Conservation (phyloP, 2,888 invertebrate genomes). For the Lasiommata megera region DNA sequence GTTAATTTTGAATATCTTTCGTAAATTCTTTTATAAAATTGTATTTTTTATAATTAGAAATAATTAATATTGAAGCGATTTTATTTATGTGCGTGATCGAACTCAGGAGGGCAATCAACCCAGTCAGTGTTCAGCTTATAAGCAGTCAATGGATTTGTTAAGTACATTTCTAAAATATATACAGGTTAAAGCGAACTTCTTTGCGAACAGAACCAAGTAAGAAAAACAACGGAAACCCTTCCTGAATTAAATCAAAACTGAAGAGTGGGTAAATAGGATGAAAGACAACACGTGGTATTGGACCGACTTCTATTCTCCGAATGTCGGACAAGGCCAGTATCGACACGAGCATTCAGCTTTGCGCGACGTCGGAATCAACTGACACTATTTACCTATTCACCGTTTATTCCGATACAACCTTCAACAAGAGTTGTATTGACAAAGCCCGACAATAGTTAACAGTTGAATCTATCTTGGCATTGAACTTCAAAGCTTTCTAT, state of each 20-base stretch:
- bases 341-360: constrained; percentile 40
- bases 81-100: too few relatives aligned
- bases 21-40: too few relatives aligned
- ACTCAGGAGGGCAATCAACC: too few relatives aligned
- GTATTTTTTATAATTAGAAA: too few relatives aligned
- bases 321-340: constrained; percentile 58
- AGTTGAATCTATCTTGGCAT: not conserved
- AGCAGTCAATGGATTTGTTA: too few relatives aligned
- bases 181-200: constrained; percentile 38
- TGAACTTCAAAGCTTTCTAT: constrained; percentile 1
- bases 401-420: constrained; percentile 18
- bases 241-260: too few relatives aligned
- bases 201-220: too few relatives aligned
- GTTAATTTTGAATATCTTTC: too few relatives aligned
- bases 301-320: constrained; percentile 31
- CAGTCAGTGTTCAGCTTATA: too few relatives aligned
- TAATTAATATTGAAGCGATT: too few relatives aligned
- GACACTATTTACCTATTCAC: constrained; percentile 41
- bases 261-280: constrained; percentile 35
- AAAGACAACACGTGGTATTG: constrained; percentile 53
- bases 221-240: too few relatives aligned
- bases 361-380: constrained; percentile 52
- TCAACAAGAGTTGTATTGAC: constrained; percentile 20
- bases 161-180: not conserved
- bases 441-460: constrained; percentile 17